A percentile compares a stretch with the other conserved stretches of the same genome.
Evolutionary conservation across 37 sponge, comb jelly and placozoan genomes (phyloP).

Genomic region (Crambe crambe): DNA sequence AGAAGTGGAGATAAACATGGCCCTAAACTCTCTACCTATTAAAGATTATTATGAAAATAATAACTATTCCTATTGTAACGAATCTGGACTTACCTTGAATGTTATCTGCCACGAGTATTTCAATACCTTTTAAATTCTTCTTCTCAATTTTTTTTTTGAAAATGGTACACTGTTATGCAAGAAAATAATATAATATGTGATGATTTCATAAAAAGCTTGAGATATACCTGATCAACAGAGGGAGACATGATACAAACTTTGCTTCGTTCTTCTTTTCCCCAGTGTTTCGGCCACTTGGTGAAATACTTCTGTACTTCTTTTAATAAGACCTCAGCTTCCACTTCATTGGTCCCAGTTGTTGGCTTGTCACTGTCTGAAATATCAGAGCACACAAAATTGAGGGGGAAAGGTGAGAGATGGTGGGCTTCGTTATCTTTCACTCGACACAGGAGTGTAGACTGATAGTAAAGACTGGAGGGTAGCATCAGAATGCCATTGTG

Average conservation of each 20-base stretch:
- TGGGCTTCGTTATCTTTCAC: constrained; percentile 25
- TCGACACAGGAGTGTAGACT: constrained; percentile 42
- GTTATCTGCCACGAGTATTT: constrained; percentile 25
- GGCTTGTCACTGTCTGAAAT: not conserved
- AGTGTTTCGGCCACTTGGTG: constrained; percentile 47
- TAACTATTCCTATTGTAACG: not conserved
- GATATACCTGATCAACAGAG: constrained; percentile 47
- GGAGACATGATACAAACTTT: constrained; percentile 58
- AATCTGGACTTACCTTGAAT: constrained; percentile 61
- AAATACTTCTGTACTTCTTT: constrained; percentile 23
- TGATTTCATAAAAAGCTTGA: not conserved
- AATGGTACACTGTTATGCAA: not conserved
- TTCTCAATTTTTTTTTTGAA: constrained; percentile 1
- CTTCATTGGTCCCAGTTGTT: not conserved
- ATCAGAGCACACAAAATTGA: constrained; percentile 60
- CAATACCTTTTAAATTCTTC: constrained; percentile 8
- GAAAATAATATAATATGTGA: not conserved
- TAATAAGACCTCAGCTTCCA: constrained; percentile 32
- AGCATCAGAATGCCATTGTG: constrained; percentile 55
- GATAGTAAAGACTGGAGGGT: constrained; percentile 69
- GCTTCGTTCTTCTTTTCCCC: constrained; percentile 34
- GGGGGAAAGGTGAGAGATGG: constrained; percentile 40
- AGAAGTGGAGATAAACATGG: constrained; percentile 61
- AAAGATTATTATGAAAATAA: not conserved
- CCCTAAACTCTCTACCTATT: constrained; percentile 63